phyloP scores from a whole-genome alignment of 2,888 invertebrate genomes.

The Gryllus longicercus region DNA sequence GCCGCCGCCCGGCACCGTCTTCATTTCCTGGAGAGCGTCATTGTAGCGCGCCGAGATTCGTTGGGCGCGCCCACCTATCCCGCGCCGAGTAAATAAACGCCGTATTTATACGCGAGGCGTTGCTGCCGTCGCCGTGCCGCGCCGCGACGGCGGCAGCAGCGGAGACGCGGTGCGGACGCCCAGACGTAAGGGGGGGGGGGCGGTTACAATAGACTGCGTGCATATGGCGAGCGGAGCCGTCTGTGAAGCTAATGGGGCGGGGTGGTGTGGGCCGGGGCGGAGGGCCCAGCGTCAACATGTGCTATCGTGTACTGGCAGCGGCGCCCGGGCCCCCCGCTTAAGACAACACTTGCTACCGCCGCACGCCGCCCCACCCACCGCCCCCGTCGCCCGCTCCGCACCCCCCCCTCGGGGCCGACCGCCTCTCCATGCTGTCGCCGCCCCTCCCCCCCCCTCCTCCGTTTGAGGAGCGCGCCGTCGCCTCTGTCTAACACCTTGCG shows the following conservation, averaged over 20 bases:
- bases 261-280: not conserved
- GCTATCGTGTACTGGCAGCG: not conserved
- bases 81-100: not conserved
- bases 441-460: too few relatives aligned
- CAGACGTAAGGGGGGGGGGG: not conserved
- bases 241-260: too few relatives aligned
- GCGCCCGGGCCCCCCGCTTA: too few relatives aligned
- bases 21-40: not conserved
- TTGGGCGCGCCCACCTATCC: not conserved
- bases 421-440: too few relatives aligned
- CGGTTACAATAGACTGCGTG: not conserved
- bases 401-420: too few relatives aligned
- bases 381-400: too few relatives aligned
- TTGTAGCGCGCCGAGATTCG: too few relatives aligned
- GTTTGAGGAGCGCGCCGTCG: too few relatives aligned
- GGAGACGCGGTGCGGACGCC: not conserved
- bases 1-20: not conserved
- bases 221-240: too few relatives aligned
- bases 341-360: too few relatives aligned
- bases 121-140: not conserved
- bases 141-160: not conserved
- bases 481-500: too few relatives aligned
- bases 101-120: not conserved
- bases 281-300: not conserved
- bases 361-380: too few relatives aligned